phyloP scores from a whole-genome alignment of 2,113 vertebrate genomes.

The Aspiorhynchus laticeps region DNA sequence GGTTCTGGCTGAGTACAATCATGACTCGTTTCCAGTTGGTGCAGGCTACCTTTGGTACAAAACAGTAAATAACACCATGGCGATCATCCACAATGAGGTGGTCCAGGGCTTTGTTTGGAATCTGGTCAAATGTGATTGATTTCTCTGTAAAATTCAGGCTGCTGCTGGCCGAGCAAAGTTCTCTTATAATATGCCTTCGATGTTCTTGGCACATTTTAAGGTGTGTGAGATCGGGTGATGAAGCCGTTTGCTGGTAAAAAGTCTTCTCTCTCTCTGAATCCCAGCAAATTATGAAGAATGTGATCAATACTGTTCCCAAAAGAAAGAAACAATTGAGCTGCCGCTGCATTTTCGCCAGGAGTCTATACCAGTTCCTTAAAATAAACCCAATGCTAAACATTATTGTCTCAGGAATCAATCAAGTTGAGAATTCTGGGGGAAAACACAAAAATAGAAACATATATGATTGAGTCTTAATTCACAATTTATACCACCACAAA shows the following conservation, averaged over 20 bases:
- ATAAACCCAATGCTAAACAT: background rate
- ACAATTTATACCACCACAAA: background rate
- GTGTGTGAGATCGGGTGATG: background rate
- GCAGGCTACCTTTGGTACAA: constrained; percentile 92
- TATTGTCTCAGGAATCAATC: background rate
- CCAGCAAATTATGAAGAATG: constrained; percentile 71
- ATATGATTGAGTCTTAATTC: background rate
- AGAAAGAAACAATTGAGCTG: background rate
- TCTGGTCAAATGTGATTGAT: constrained; percentile 82
- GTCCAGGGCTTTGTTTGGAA: constrained; percentile 78
- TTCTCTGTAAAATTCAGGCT: constrained; percentile 73
- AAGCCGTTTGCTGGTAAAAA: background rate
- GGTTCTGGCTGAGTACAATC: constrained; percentile 86
- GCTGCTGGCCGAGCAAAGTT: constrained; percentile 81
- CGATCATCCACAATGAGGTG: constrained; percentile 88
- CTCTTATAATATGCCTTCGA: constrained; percentile 78
- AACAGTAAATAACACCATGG: constrained; percentile 85
- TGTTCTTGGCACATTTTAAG: constrained; percentile 72
- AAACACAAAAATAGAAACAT: background rate
- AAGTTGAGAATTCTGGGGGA: background rate
- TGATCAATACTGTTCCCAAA: constrained; percentile 66
- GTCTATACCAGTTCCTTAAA: background rate
- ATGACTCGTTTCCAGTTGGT: constrained; percentile 95
- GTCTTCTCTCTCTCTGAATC: constrained; percentile 58
- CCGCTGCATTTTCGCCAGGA: background rate